Evolutionary conservation across 2,113 vertebrate genomes (phyloP).

Genomic region (Plotosus lineatus): DNA sequence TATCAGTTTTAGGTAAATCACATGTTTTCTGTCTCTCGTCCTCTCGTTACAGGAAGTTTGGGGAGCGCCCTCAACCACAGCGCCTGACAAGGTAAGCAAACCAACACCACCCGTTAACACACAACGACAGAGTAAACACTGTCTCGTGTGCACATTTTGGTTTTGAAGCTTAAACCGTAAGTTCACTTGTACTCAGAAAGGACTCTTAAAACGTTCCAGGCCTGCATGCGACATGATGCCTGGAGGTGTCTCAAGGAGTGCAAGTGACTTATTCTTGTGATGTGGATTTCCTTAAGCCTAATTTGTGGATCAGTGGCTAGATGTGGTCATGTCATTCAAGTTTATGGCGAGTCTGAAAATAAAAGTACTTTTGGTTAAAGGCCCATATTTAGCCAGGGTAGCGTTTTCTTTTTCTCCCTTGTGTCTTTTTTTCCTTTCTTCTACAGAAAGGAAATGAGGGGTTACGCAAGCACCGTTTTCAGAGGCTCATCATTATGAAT

Average conservation of each 20-base stretch:
- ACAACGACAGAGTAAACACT: not conserved
- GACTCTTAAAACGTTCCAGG: not conserved
- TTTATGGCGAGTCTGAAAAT: conserved; percentile 37
- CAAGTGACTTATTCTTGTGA: not conserved
- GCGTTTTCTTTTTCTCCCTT: not conserved
- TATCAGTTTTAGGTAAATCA: conserved; percentile 53
- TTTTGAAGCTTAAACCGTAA: not conserved
- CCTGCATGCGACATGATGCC: not conserved
- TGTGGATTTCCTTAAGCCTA: not conserved
- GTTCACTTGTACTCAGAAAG: not conserved
- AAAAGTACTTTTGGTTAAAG: conserved; percentile 34
- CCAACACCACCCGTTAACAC: conserved; percentile 11
- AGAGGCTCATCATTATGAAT: conserved; percentile 19
- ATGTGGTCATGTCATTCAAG: not conserved
- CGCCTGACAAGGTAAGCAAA: conserved; percentile 91
- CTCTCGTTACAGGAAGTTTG: conserved; percentile 88
- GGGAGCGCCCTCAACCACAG: conserved; percentile 98
- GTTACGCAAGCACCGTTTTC: conserved; percentile 14
- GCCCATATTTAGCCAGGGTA: not conserved
- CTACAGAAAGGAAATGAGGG: conserved; percentile 37
- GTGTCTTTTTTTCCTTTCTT: not conserved
- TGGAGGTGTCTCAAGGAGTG: not conserved
- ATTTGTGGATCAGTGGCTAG: conserved; percentile 3
- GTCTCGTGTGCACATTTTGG: not conserved
- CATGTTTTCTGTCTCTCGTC: conserved; percentile 53